Evolutionary conservation across 2,888 invertebrate species (phyloP), one percentile per base, ranked within the genome.

Genomic region (Dolichomitus sp.): DNA sequence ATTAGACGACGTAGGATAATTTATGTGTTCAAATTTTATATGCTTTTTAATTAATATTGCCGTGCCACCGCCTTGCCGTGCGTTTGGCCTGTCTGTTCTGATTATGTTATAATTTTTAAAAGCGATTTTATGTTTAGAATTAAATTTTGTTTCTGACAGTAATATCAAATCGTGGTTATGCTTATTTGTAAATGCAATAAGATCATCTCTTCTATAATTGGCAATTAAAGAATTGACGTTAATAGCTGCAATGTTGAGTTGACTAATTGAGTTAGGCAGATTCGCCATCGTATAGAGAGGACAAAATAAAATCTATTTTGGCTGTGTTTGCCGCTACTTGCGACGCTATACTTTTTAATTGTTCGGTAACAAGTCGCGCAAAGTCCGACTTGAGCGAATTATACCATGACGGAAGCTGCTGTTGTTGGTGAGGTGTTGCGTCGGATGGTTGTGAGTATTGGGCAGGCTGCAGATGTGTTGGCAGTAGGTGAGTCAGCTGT

Each of bases 91-190:
- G 12, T 63, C 79, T 7, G 23, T 79, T 52, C 79, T 19, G 17
- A 65, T 27, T 1, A 52, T 23, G 12, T 48, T 54, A 37, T 79
- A 73, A 1, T 45, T 33, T 30, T 61, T 48, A 17, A 73, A 40
- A 2, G 9, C 5, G 0, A 73, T 1, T 54, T 27, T 79, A n/a
- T 79, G 61, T 30, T 63, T 79, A 3, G 27, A 9, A 42, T 72
- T 79, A 11, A 74, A 45, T 65, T 80, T 80, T 1, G 80, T 80
- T 74, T 73, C 73, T 33, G 74, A 54, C 14, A 74, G n/a, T 23
- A 66, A 12, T 4, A 42, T 33, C 4, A 73, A 54, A 12, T 66
- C 73, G 30, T 66, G 50, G 19, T 66, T 23, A 14, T 80, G 11
- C 14, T 57, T 52, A n/a, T 17, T 14, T 9, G 19, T 30, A 70